Evolutionary conservation across 2,888 invertebrate species (phyloP).

Genomic region (Acleris cristana): DNA sequence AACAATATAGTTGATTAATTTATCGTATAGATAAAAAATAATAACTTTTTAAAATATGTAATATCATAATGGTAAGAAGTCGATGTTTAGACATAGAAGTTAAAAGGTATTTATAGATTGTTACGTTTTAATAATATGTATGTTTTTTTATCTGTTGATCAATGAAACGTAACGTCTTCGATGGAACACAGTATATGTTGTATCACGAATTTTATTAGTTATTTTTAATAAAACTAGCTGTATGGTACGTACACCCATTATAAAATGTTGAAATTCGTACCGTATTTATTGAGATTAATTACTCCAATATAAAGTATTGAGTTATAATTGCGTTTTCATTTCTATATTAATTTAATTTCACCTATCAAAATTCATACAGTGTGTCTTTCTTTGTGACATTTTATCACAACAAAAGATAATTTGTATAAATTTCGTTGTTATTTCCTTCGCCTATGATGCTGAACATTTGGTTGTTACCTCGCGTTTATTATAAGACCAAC

Average conservation of each 20-base stretch:
- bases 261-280: slow-evolving; percentile 73
- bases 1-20: slow-evolving; percentile 78
- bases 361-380: neutral
- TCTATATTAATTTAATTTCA: too few relatives aligned
- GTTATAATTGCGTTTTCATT: slow-evolving; percentile 55
- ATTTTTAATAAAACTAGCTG: slow-evolving; percentile 47
- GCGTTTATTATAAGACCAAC: too few relatives aligned
- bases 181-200: slow-evolving; percentile 19
- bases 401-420: too few relatives aligned
- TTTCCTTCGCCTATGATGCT: too few relatives aligned
- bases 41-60: slow-evolving; percentile 74
- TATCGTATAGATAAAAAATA: slow-evolving; percentile 69
- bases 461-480: too few relatives aligned
- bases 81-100: slow-evolving; percentile 75
- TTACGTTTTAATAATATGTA: slow-evolving; percentile 50
- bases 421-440: too few relatives aligned
- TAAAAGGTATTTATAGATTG: slow-evolving; percentile 65
- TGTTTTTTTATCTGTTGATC: slow-evolving; percentile 28
- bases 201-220: slow-evolving; percentile 41
- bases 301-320: slow-evolving; percentile 81
- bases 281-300: slow-evolving; percentile 71
- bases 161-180: slow-evolving; percentile 20
- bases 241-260: slow-evolving; percentile 65
- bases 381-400: too few relatives aligned
- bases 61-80: slow-evolving; percentile 71